Percentiles rank a stretch among this genome's conserved stretches.
These are phyloP conservation scores for Burhinus bistriatus DNA, from an alignment of 2,113 vertebrate genomes.

Conservation along the genomic window DNA sequence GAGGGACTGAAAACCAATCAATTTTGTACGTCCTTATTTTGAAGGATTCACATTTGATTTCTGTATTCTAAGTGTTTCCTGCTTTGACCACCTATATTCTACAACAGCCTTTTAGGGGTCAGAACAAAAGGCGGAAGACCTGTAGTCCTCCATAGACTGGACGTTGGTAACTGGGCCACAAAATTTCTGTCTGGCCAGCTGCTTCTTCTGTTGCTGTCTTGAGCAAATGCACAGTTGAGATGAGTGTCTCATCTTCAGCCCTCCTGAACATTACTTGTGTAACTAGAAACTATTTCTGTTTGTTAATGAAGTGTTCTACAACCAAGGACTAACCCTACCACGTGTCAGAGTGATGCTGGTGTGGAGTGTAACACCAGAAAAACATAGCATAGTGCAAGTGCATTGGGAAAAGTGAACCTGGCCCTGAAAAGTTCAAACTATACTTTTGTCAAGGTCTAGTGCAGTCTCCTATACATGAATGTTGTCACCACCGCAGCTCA, in stretches of 20 bases:
- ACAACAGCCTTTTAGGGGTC: not conserved
- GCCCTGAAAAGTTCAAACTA: not conserved
- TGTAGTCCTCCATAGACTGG: not conserved
- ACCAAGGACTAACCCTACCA: not conserved
- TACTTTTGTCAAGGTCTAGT: not conserved
- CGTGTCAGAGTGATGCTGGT: not conserved
- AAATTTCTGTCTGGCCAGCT: not conserved
- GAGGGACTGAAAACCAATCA: not conserved
- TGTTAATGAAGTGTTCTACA: not conserved
- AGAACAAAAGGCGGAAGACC: not conserved
- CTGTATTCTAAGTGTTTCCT: not conserved
- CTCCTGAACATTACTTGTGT: not conserved
- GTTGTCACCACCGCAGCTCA: not conserved
- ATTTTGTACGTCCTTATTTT: not conserved
- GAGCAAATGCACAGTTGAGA: not conserved
- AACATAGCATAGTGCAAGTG: rapidly evolving
- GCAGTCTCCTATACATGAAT: not conserved
- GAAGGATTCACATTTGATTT: not conserved
- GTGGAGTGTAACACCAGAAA: rapidly evolving
- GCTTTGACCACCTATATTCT: not conserved
- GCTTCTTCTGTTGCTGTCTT: not conserved
- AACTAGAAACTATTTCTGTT: not conserved
- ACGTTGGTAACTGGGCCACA: not conserved
- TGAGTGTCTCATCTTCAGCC: not conserved
- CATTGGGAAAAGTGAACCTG: not conserved